Base-by-base conservation (phyloP, 2,888 invertebrate species). In the Ormyrus nitidulus region DNA sequence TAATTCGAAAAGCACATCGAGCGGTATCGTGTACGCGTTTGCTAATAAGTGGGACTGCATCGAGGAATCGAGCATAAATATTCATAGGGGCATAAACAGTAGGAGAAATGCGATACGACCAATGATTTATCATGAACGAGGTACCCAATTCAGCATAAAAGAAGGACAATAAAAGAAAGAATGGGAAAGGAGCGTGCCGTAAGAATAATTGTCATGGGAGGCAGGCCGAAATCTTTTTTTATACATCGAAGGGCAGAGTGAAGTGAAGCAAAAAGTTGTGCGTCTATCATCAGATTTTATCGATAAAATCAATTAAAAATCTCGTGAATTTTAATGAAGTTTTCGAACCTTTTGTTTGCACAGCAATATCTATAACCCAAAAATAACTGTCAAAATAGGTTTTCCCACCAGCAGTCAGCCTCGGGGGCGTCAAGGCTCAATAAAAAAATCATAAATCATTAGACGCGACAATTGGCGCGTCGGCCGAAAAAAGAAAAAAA, bases 101-200 rank as follows among this genome's bases (percentile, higher is more conserved):
- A 61, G 6, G 61, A 61, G 51, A 72, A 72, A 61, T 10, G 6
- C 51, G 48, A 6, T 8, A 8, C 11, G 10, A 49, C 49, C 11
- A 13, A 72, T 62, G 71, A 72, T 72, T 72, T 72, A 72, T 72
- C 61, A 61, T 86, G 85, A 74, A 71, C 49, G 72, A 61, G 53
- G 61, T 82, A 82, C 79, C 83, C 66, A 82, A 79, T 68, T 56
- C 82, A 80, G 76, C 79, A 79, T 78, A 76, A 70, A 71, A 56
- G 64, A 59, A 76, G 59, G 79, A 78, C 61, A 75, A 77, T 69
- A 69, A 56, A 69, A 56, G 68, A 68, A 54, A 78, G 77, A 76
- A 75, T 59, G 66, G 64, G 58, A 51, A 69, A 77, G 75, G 44
- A 44, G 53, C 74, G 56, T 59, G 80, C 65, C 75, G 46, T 46